Percentiles rank a stretch among this genome's conserved stretches.
Conservation (phyloP, 2,888 invertebrate species). For the Drosophila barbarae region DNA sequence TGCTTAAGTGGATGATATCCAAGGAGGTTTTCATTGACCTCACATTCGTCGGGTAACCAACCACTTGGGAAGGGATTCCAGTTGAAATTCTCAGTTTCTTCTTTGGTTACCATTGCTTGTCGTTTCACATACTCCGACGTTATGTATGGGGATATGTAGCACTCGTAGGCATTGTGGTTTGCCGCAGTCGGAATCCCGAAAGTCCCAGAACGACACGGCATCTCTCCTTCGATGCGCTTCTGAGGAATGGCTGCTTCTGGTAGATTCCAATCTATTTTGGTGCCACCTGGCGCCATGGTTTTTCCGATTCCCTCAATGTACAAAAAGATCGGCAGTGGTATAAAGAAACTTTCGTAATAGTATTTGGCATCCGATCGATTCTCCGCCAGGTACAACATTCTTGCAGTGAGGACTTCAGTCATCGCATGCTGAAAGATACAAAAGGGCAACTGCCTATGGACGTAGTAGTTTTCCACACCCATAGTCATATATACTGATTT, state of each 20-base stretch:
- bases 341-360: not conserved
- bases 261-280: not conserved
- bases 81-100: not conserved
- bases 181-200: not conserved
- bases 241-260: not conserved
- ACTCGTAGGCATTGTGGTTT: slow-evolving; percentile 1
- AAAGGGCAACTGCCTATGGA: not conserved
- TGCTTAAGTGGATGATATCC: not conserved
- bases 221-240: not conserved
- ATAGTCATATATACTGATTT: not conserved
- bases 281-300: not conserved
- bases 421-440: slow-evolving; percentile 1
- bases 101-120: not conserved
- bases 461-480: too few relatives aligned
- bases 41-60: not conserved
- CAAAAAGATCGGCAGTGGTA: not conserved
- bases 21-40: not conserved
- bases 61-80: not conserved
- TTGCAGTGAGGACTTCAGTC: not conserved
- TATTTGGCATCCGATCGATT: accelerated
- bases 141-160: slow-evolving; percentile 1
- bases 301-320: not conserved
- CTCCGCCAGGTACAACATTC: not conserved
- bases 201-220: not conserved
- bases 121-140: not conserved